Evolutionary conservation across 2,113 vertebrate species (phyloP), one percentile per base, ranked within the genome.

Genomic region (Carassius auratus): DNA sequence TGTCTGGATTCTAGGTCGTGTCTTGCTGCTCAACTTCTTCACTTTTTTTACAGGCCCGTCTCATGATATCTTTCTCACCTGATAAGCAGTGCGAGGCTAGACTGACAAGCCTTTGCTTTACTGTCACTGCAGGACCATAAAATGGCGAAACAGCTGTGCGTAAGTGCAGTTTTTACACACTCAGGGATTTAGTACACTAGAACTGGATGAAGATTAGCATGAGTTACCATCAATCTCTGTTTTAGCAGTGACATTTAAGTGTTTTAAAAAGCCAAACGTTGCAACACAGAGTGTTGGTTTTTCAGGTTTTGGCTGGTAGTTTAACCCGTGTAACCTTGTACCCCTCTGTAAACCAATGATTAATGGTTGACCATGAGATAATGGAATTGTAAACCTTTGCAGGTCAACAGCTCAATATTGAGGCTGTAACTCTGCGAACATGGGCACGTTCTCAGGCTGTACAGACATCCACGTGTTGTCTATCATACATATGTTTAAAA

Each of bases 341-440:
- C 45, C 42, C 55, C 30, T 52, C 61, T 42, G 71, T 85, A 78
- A 68, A 69, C 42, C 59, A 50, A 52, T 68, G n/a, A 86, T 84
- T 86, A 82, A 86, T 85, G 82, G 59, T 77, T 86, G 71, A 86
- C 87, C 81, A 81, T 12, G 26, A 84, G 82, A 85, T 82, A 86
- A 73, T 73, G 81, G 33, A 73, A 83, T 42, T 64, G 68, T 84
- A 81, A 73, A 85, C 73, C 85, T 84, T 81, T 86, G 80, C 76
- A 86, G 86, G 79, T 81, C 68, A 84, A 45, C 77, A 76, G 77
- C 77, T 68, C 71, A 76, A 81, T 38, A 38, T 76, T 85, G 59
- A 52, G 71, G 77, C 76, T 84, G 48, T 76, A 74, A 81, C 38
- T 87, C 21, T 80, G 82, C 81, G 86, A 84, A 78, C 10, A 33